phyloP scores from a whole-genome alignment of 2,113 vertebrate species.

The Pterocles burchelli region DNA sequence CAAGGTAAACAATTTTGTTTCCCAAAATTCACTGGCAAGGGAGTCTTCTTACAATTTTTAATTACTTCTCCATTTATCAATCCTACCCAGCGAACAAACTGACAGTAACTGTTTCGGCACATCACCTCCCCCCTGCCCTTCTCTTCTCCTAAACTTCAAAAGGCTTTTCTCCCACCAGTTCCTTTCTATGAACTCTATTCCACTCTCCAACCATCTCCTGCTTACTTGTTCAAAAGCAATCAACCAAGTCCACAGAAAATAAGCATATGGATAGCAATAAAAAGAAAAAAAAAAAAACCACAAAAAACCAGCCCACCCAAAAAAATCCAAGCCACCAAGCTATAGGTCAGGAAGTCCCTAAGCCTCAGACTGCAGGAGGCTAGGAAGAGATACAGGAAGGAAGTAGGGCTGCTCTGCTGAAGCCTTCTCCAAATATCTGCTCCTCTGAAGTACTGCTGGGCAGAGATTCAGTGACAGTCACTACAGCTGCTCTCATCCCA shows the following conservation, averaged over 20 bases:
- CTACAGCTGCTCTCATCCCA: not conserved
- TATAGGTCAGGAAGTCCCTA: not conserved
- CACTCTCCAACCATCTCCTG: not conserved
- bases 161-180: not conserved
- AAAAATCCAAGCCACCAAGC: not conserved
- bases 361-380: rapidly evolving
- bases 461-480: not conserved
- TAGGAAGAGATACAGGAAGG: not conserved
- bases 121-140: not conserved
- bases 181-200: not conserved
- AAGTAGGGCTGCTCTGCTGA: not conserved
- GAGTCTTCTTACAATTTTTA: not conserved
- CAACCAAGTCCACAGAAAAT: not conserved
- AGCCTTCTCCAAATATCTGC: not conserved
- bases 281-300: not conserved
- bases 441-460: not conserved
- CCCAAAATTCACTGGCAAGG: not conserved
- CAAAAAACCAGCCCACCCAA: no score
- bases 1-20: not conserved
- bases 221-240: not conserved
- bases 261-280: not conserved
- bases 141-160: not conserved
- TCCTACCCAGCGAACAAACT: not conserved
- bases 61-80: not conserved
- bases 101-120: not conserved